These are phyloP conservation scores for Chaetophractus vellerosus DNA, from an alignment of 2,797 vertebrate genomes.

Conservation along the genomic window DNA sequence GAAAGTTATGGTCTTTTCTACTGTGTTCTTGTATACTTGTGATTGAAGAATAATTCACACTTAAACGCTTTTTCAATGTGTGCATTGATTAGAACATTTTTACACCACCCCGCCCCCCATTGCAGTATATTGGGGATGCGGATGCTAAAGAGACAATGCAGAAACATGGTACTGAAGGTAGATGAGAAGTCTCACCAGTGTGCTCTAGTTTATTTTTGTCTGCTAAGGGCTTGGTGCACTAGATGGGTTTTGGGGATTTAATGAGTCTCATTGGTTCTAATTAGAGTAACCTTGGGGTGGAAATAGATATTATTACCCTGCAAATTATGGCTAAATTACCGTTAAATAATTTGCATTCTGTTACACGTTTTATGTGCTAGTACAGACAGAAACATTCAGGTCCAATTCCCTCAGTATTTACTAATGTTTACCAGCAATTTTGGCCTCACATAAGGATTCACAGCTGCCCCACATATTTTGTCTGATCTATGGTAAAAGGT, in stretches of 20 bases:
- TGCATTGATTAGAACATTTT: neutral
- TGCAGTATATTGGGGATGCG: neutral
- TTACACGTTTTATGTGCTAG: slow-evolving; percentile 56
- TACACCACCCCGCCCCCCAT: neutral
- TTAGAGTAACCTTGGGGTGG: slow-evolving; percentile 79
- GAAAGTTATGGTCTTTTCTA: slow-evolving; percentile 15
- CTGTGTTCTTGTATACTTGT: neutral
- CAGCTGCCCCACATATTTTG: slow-evolving; percentile 46
- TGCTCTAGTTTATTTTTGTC: slow-evolving; percentile 67
- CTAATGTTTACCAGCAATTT: slow-evolving; percentile 6
- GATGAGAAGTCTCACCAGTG: neutral
- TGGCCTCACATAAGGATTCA: slow-evolving; percentile 25
- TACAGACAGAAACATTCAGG: slow-evolving; percentile 39
- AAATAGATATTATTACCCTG: slow-evolving; percentile 80
- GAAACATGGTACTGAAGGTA: neutral
- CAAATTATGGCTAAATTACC: slow-evolving; percentile 77
- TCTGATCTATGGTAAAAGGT: neutral
- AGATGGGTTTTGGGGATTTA: slow-evolving; percentile 68
- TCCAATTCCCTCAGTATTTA: slow-evolving; percentile 26
- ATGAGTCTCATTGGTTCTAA: slow-evolving; percentile 83
- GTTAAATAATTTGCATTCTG: slow-evolving; percentile 81
- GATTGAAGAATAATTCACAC: neutral
- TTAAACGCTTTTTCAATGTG: slow-evolving; percentile 40
- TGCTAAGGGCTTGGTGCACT: slow-evolving; percentile 27
- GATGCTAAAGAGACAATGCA: neutral